Conservation (phyloP, 2,888 invertebrate species). For the Nysson spinosus region DNA sequence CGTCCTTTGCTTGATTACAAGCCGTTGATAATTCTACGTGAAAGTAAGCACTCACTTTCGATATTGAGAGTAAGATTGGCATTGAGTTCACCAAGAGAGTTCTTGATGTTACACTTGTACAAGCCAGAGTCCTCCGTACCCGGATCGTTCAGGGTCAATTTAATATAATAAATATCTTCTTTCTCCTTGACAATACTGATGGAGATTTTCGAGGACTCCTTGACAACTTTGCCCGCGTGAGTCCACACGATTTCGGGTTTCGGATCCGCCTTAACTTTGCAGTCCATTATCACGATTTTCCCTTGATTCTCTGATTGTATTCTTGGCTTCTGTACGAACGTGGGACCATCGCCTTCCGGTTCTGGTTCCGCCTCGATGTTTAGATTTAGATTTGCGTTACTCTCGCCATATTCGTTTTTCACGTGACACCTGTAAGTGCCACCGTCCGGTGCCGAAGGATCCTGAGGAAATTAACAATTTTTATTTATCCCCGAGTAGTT, state of each 20-base stretch:
- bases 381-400: slow-evolving; percentile 96
- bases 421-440: slow-evolving; percentile 96
- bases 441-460: slow-evolving; percentile 88
- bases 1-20: too few species aligned
- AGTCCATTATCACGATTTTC: slow-evolving; percentile 92
- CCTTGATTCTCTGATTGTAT: slow-evolving; percentile 91
- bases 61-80: slow-evolving; percentile 98
- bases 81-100: slow-evolving; percentile 96
- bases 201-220: slow-evolving; percentile 89
- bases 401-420: slow-evolving; percentile 96
- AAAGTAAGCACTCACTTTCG: slow-evolving; percentile 86
- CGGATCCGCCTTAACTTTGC: slow-evolving; percentile 89
- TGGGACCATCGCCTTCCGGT: slow-evolving; percentile 95
- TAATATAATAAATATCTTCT: slow-evolving; percentile 90
- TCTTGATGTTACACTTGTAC: slow-evolving; percentile 98
- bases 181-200: slow-evolving; percentile 85
- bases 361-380: slow-evolving; percentile 98
- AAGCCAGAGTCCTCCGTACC: slow-evolving; percentile 97
- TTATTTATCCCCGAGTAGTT: too few species aligned
- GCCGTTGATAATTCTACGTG: not conserved
- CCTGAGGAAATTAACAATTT: slow-evolving; percentile 81
- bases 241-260: slow-evolving; percentile 91
- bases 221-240: slow-evolving; percentile 87
- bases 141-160: slow-evolving; percentile 92
- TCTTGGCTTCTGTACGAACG: slow-evolving; percentile 93